Conservation (phyloP, 2,888 invertebrate species). For the Conus canariensis region DNA sequence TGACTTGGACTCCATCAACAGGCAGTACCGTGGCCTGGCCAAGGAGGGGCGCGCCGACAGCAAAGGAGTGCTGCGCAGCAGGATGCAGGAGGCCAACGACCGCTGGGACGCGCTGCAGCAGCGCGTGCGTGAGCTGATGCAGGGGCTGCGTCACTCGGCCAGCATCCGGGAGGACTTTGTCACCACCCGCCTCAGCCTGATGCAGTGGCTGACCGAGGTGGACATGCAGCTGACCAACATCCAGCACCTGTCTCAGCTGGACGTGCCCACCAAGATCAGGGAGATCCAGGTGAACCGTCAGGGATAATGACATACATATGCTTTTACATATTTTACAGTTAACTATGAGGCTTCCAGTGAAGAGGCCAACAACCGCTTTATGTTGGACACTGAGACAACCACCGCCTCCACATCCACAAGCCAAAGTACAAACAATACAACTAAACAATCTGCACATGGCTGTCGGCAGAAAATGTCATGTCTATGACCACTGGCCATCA, state of each 20-base stretch:
- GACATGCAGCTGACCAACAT: conserved; percentile 69
- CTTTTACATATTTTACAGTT: neutral
- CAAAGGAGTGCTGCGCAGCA: conserved; percentile 86
- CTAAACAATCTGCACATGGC: too few species aligned
- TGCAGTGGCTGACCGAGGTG: conserved; percentile 72
- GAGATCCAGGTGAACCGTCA: conserved; percentile 28
- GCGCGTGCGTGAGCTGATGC: conserved; percentile 61
- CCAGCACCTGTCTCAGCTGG: conserved; percentile 58
- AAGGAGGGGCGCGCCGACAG: conserved; percentile 81
- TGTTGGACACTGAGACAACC: too few species aligned
- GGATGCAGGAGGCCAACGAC: conserved; percentile 86
- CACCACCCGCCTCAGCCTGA: conserved; percentile 62
- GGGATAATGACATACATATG: neutral
- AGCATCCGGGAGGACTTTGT: conserved; percentile 73
- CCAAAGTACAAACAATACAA: too few species aligned
- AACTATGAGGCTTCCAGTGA: neutral
- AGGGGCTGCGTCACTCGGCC: conserved; percentile 68
- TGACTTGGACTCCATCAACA: conserved; percentile 74
- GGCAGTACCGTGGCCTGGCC: conserved; percentile 73
- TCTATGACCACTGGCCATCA: too few species aligned
- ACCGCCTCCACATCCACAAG: too few species aligned
- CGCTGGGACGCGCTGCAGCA: conserved; percentile 83
- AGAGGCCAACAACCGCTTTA: too few species aligned
- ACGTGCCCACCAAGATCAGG: conserved; percentile 30
- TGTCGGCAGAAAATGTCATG: too few species aligned